phyloP scores from a whole-genome alignment of 1,140 invertebrate species.

The Drosophila kanapiae region DNA sequence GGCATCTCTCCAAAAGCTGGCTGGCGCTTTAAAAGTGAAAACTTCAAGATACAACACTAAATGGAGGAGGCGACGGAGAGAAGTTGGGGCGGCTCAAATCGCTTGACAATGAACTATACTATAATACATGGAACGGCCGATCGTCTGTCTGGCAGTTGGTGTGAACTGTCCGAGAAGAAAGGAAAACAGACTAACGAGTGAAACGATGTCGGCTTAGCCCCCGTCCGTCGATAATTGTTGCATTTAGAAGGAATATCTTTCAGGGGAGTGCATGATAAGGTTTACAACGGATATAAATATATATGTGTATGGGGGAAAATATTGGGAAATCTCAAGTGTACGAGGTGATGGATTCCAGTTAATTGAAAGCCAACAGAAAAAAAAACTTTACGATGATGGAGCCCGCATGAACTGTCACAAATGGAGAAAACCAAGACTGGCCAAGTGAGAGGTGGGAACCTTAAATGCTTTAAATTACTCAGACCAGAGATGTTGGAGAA shows the following conservation, averaged over 20 bases:
- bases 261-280: slow-evolving; percentile 13
- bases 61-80: slow-evolving; percentile 1
- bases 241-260: slow-evolving; percentile 33
- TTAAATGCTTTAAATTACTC: slow-evolving; percentile 29
- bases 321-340: slow-evolving; percentile 7
- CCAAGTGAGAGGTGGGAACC: slow-evolving; percentile 26
- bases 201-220: slow-evolving; percentile 26
- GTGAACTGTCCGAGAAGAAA: slow-evolving; percentile 30
- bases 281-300: slow-evolving; percentile 2
- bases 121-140: slow-evolving; percentile 19
- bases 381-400: slow-evolving; percentile 22
- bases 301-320: slow-evolving; percentile 3
- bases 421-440: slow-evolving; percentile 25
- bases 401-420: slow-evolving; percentile 43
- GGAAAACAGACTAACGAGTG: slow-evolving; percentile 28
- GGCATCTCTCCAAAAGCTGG: slow-evolving; percentile 19
- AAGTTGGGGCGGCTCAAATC: slow-evolving; percentile 12
- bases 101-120: slow-evolving; percentile 53
- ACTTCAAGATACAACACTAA: slow-evolving; percentile 42
- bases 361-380: slow-evolving; percentile 28
- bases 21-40: slow-evolving; percentile 52
- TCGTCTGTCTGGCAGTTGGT: slow-evolving; percentile 21
- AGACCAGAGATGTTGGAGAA: slow-evolving; percentile 22
- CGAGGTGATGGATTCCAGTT: slow-evolving; percentile 12
- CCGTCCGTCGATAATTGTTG: slow-evolving; percentile 17